Conservation (phyloP, 2,797 vertebrate species). For the Pelodytes ibericus region DNA sequence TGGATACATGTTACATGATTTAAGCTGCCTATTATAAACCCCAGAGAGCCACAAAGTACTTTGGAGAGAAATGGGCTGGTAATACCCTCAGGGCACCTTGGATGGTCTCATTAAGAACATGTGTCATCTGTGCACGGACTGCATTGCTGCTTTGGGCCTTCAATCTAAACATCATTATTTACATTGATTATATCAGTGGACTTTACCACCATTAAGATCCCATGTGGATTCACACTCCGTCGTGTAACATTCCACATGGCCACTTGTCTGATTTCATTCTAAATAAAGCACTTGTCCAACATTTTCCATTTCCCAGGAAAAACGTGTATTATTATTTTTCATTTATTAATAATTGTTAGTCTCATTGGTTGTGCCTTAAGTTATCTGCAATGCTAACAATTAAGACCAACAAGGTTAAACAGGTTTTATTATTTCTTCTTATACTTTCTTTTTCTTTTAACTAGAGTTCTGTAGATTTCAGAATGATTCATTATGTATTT, state of each 20-base stretch:
- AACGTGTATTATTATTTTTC: no score
- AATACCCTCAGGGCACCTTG: not conserved
- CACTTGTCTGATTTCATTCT: no score
- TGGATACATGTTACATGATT: not conserved
- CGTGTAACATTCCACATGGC: not conserved
- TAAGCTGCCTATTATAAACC: not conserved
- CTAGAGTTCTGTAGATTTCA: no score
- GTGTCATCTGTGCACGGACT: not conserved
- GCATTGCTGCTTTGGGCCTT: not conserved
- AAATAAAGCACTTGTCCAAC: no score
- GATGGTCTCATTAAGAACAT: not conserved
- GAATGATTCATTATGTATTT: no score
- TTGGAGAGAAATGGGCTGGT: not conserved
- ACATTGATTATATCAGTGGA: not conserved
- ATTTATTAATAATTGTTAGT: no score
- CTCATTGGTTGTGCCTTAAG: no score
- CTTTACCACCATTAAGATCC: not conserved
- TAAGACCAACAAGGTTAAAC: no score
- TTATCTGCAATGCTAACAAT: no score
- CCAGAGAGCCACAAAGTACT: not conserved
- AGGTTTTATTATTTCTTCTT: no score
- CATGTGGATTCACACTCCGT: not conserved
- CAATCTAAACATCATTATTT: slow-evolving; percentile 5
- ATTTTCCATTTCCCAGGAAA: no score
- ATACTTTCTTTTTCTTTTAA: no score